Base-by-base conservation (phyloP, 2,797 vertebrate species). In the Enteromius mattozi region DNA sequence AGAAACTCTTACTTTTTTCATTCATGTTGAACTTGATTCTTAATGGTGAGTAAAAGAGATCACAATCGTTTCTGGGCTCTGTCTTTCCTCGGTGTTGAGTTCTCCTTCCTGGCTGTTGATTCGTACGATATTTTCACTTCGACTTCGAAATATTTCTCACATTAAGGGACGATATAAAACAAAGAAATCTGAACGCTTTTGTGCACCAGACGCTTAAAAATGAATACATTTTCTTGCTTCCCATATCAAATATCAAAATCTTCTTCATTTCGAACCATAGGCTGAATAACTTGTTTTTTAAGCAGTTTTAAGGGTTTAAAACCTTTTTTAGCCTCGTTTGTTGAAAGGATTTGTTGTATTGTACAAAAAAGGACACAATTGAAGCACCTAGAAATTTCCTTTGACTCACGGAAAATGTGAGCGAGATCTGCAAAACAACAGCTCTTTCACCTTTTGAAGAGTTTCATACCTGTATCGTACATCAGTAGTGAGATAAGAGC, bases 391-490 rank as follows among this genome's bases (percentile, higher is more conserved):
- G 35, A 16, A n/a, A 37, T 51, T 71, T 80, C 81, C 61, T 85
- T 82, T 74, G 45, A 69, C 66, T 82, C 74, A 42, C 75, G 83
- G 86, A 87, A 85, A 74, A 72, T 87, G 45, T 87, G 86, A 85
- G 24, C 12, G 19, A 70, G 65, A 63, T 30, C 74, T 80, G 19
- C 61, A 78, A 82, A 82, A 37, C 69, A 61, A 70, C n/a, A 37
- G 37, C 14, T 49, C 66, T 56, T 17, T 54, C 8, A 2, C 8
- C 24, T 21, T 81, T 16, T 59, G 49, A 45, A 42, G 37, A 30
- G 51, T 78, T 84, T 63, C 61, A 30, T 6, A 54, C 47, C 49
- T 70, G 19, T 84, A 21, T 24, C 27, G 2, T 33, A 9, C 35
- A 40, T 81, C 70, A 47, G 17, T 10, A 47, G 17, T 6, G 19